Base-by-base conservation (phyloP, 1,140 invertebrate genomes). In the Nephila pilipes region DNA sequence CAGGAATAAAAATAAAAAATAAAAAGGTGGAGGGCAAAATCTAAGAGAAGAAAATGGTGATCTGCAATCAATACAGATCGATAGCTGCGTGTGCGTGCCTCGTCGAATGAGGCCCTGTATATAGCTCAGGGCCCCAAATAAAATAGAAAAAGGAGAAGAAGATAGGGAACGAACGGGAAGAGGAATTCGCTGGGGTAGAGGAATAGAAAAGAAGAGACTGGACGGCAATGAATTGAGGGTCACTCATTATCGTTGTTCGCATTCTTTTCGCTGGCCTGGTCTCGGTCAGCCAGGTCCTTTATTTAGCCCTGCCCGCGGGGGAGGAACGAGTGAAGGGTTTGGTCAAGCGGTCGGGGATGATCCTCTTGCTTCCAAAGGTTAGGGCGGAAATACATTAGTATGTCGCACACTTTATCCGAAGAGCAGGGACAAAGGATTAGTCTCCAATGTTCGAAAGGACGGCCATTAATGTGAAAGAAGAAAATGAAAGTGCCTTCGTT, bases 51-150 rank as follows among this genome's bases (percentile, higher is more conserved):
- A 79, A 91, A 83, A 81, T 91, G 69, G 57, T 63, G 89, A 91
- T 91, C 69, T 91, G 89, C 89, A 91, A 91, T 91, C 89, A 91
- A 91, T 91, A 91, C 79, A 46, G 89, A 91, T 91, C 89, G 89
- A 91, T 91, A 20, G 18, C n/a, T 22, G 46, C 55, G 65, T 8
- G 38, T 55, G 87, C 63, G 38, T 75, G 87, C 46, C 63, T 89
- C 65, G 65, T 85, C 29, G 83, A 36, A 75, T 32, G 69, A 36
- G 69, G 29, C 69, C 57, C 54, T 85, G 57, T 85, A 57, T 85
- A 85, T 85, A 85, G 83, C 83, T 85, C 83, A 63, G 83, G 83
- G 83, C 87, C 65, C 65, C 63, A 69, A 75, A 88, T 69, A 69
- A 75, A 88, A 75, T 87, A 87, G 85, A 87, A 87, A 69, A 88